Base-by-base conservation (phyloP, 2,888 invertebrate genomes). In the Leucophenga montana region DNA sequence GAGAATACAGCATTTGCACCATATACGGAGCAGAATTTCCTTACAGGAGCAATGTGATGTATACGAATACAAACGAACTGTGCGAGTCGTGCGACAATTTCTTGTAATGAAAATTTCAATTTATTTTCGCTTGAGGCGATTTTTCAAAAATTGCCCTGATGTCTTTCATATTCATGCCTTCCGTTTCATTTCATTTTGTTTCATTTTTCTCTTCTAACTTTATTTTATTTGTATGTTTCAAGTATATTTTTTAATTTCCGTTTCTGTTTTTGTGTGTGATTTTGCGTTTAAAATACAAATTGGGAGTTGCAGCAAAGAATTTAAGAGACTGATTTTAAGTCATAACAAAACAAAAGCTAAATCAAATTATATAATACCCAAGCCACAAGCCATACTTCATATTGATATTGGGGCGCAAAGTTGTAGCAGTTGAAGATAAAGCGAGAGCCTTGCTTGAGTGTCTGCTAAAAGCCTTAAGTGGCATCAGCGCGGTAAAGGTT, bases 41-140 rank as follows among this genome's bases (percentile, higher is more conserved):
- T 20, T 22, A 16, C 22, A 20, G 9, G 1, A 16, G 1, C 18
- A 8, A 53, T 20, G 50, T 50, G 16, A 18, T 53, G 6, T 16
- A n/a, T 20, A 3, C 8, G 18, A 20, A 54, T 54, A 18, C 18
- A 20, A 20, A 22, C 54, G 22, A 18, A 54, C 11, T 39, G 39
- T 1, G 39, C 1, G 39, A 39, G 39, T 57, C 18, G 11, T 18
- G 13, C 3, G 44, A 48, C 39, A 67, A 67, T 64, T 75, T 75
- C 57, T 76, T 33, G 1, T 75, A 78, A 72, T 77, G 77, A 80
- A 84, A 76, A 77, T 77, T 79, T 83, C 81, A 83, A 81, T 81
- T 83, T 84, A 79, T 73, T 78, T 74, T 76, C 50, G 83, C 80
- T 81, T 70, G 70, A 48, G 83, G 80, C 84, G 48, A 22, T 46